phyloP scores from a whole-genome alignment of 35 echinoderm and acorn worm species.

The Ophiothrix spiculata region DNA sequence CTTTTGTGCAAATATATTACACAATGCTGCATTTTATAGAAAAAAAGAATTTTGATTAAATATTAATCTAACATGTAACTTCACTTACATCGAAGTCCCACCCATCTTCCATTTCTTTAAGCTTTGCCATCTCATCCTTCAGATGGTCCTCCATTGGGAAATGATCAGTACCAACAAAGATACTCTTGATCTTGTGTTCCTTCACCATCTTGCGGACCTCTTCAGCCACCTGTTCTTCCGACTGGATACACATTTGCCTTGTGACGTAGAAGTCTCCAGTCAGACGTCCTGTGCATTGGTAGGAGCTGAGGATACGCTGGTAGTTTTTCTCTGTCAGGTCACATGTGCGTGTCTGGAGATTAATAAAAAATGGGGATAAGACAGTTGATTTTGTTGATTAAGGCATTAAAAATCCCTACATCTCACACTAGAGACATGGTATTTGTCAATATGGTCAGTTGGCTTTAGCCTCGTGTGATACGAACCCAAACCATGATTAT shows the following conservation, averaged over 20 bases:
- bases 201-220: constrained; percentile 49
- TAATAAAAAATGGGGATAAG: neutral
- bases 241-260: constrained; percentile 80
- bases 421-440: too few relatives aligned
- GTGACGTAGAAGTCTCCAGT: constrained; percentile 25
- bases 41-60: neutral
- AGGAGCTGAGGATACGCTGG: constrained; percentile 70
- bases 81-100: neutral
- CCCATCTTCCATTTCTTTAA: neutral
- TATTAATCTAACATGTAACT: neutral
- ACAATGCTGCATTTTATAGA: too few relatives aligned
- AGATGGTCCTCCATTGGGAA: constrained; percentile 88
- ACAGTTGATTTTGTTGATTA: neutral
- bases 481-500: too few relatives aligned
- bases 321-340: constrained; percentile 65
- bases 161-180: constrained; percentile 95
- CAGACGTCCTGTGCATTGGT: constrained; percentile 70
- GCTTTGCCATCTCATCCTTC: constrained; percentile 24
- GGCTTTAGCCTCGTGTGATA: too few relatives aligned
- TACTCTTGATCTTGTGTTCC: constrained; percentile 48
- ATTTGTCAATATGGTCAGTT: too few relatives aligned
- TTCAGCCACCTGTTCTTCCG: constrained; percentile 77
- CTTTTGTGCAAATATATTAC: too few relatives aligned
- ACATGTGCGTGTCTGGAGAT: constrained; percentile 77
- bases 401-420: too few relatives aligned